Evolutionary conservation across 2,888 invertebrate species (phyloP).

Genomic region (Limnephilus marmoratus): DNA sequence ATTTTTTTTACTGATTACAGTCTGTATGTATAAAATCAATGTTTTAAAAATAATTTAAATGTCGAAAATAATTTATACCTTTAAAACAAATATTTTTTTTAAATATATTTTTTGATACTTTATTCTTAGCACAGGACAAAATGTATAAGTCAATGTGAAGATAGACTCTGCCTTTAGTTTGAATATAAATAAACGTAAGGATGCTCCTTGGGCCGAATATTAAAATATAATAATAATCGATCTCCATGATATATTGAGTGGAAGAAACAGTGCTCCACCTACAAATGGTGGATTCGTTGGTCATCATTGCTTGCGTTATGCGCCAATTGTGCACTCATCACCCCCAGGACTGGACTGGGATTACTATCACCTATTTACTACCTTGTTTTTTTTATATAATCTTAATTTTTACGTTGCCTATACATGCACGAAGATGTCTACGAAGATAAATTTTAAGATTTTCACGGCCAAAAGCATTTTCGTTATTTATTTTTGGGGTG

Average conservation of each 20-base stretch:
- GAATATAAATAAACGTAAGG: not conserved
- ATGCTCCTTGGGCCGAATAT: not conserved
- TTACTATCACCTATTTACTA: not conserved
- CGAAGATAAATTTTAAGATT: too few relatives aligned
- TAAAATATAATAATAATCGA: constrained; percentile 14
- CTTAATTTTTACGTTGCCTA: too few relatives aligned
- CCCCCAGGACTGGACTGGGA: not conserved
- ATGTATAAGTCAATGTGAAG: not conserved
- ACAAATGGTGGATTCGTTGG: constrained; percentile 21
- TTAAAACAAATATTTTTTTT: not conserved
- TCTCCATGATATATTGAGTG: constrained; percentile 37
- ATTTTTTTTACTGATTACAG: too few relatives aligned
- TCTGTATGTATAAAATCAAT: too few relatives aligned
- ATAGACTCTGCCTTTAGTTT: not conserved
- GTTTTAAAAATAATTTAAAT: too few relatives aligned
- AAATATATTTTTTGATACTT: not conserved
- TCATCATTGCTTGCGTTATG: constrained; percentile 44
- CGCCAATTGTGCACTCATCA: constrained; percentile 24
- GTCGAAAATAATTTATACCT: too few relatives aligned
- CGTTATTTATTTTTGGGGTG: too few relatives aligned
- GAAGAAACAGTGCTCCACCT: constrained; percentile 34
- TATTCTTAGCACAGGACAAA: not conserved
- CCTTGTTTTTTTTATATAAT: not conserved
- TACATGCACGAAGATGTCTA: too few relatives aligned
- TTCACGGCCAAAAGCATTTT: too few relatives aligned